A percentile compares a stretch with the other conserved stretches of the same genome.
These are phyloP conservation scores for Syngnathoides biaculeatus DNA, from an alignment of 2,113 vertebrate species.

Conservation along the genomic window DNA sequence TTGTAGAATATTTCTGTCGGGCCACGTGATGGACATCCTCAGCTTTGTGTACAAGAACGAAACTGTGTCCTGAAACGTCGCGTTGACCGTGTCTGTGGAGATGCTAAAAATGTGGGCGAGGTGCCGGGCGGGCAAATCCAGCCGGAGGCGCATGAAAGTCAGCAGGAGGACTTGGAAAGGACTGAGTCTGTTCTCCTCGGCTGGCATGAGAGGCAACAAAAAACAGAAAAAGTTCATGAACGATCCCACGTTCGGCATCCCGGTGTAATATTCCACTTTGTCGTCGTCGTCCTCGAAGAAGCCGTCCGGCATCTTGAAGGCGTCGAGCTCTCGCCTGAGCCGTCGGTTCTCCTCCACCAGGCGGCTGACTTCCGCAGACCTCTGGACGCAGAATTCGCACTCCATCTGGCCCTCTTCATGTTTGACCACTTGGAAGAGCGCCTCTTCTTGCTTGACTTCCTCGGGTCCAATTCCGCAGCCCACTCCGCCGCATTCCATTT, in stretches of 20 bases:
- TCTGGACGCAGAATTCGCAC: background rate
- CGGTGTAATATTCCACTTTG: conserved; percentile 3
- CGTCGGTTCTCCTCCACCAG: background rate
- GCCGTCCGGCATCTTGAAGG: background rate
- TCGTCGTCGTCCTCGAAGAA: background rate
- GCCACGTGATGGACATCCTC: background rate
- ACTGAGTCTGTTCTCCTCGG: background rate
- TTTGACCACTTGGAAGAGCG: no score
- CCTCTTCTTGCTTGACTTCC: background rate
- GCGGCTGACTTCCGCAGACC: background rate
- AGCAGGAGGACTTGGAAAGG: conserved; percentile 2
- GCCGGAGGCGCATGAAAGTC: background rate
- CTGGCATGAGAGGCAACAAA: conserved; percentile 1
- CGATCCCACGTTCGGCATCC: background rate
- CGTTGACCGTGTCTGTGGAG: background rate
- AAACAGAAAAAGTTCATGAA: background rate
- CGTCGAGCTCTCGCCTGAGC: background rate
- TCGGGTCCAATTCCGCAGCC: background rate
- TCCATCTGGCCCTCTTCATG: background rate
- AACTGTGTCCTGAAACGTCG: background rate
- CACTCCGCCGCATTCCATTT: background rate
- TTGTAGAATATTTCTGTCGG: background rate
- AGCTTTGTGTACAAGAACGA: background rate
- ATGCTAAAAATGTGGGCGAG: background rate
- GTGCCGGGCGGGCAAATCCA: background rate